Evolutionary conservation across 2,113 vertebrate species (phyloP).

Genomic region (Riparia riparia): DNA sequence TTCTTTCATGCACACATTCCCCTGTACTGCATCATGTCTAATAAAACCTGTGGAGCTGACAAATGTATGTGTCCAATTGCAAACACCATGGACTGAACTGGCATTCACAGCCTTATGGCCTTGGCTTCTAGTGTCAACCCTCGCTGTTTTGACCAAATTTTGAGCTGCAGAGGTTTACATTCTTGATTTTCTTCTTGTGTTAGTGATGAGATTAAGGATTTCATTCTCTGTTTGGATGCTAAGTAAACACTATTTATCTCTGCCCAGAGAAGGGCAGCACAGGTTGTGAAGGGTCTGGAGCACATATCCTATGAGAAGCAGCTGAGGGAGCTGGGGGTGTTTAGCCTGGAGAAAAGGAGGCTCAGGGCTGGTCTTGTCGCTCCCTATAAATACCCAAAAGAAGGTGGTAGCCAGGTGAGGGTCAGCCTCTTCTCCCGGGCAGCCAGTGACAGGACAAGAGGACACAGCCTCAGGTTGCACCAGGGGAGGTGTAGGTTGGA

Average conservation of each 20-base stretch:
- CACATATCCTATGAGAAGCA: rapidly evolving
- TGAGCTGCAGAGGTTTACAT: background rate
- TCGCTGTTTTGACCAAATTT: background rate
- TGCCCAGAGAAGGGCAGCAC: background rate
- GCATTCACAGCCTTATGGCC: background rate
- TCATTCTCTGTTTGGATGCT: background rate
- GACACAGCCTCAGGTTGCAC: background rate
- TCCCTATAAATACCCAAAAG: background rate
- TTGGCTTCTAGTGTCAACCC: background rate
- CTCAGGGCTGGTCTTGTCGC: background rate
- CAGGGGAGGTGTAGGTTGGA: too few relatives aligned
- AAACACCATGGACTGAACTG: background rate
- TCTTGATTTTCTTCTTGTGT: background rate
- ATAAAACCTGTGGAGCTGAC: background rate
- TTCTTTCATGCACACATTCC: background rate
- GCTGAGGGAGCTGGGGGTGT: background rate
- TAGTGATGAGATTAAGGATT: background rate
- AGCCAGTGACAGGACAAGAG: background rate
- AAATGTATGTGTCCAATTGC: background rate
- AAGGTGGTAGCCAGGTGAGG: background rate
- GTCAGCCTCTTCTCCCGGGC: background rate
- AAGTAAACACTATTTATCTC: background rate
- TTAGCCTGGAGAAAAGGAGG: background rate
- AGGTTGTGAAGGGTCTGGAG: background rate
- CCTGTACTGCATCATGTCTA: background rate